These are phyloP conservation scores for Oryzias woworae DNA, from an alignment of 2,113 vertebrate genomes.

Conservation along the genomic window DNA sequence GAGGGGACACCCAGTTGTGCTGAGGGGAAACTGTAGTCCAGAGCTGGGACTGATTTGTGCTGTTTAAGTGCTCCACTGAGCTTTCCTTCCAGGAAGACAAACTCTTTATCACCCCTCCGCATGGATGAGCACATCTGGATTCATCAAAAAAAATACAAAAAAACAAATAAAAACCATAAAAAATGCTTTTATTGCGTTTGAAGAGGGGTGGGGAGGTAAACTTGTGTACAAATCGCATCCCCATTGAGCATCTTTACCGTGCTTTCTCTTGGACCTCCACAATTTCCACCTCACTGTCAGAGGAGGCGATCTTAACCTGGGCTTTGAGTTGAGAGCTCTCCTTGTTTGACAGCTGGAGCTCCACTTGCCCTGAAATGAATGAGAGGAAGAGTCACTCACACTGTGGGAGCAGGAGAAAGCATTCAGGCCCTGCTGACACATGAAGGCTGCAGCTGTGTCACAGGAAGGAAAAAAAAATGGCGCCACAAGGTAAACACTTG, in stretches of 20 bases:
- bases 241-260: slow-evolving; percentile 77
- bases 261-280: slow-evolving; percentile 93
- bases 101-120: slow-evolving; percentile 95
- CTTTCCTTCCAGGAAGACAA: slow-evolving; percentile 90
- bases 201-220: neutral
- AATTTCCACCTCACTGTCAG: slow-evolving; percentile 97
- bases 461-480: slow-evolving; percentile 35
- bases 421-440: slow-evolving; percentile 48
- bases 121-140: slow-evolving; percentile 86
- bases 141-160: slow-evolving; percentile 2
- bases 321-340: slow-evolving; percentile 82
- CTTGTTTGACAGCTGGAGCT: slow-evolving; percentile 80
- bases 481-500: slow-evolving; percentile 28
- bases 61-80: slow-evolving; percentile 77
- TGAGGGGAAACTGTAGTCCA: slow-evolving; percentile 89
- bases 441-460: slow-evolving; percentile 47
- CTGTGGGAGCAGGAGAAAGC: slow-evolving; percentile 26
- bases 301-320: slow-evolving; percentile 89
- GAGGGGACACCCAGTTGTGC: slow-evolving; percentile 89
- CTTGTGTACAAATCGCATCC: neutral
- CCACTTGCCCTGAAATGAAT: slow-evolving; percentile 81
- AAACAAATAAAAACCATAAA: neutral
- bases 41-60: slow-evolving; percentile 79
- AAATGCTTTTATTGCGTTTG: neutral
- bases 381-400: slow-evolving; percentile 39